Conservation (phyloP, 2,113 vertebrate genomes). For the Sminthopsis crassicaudata region DNA sequence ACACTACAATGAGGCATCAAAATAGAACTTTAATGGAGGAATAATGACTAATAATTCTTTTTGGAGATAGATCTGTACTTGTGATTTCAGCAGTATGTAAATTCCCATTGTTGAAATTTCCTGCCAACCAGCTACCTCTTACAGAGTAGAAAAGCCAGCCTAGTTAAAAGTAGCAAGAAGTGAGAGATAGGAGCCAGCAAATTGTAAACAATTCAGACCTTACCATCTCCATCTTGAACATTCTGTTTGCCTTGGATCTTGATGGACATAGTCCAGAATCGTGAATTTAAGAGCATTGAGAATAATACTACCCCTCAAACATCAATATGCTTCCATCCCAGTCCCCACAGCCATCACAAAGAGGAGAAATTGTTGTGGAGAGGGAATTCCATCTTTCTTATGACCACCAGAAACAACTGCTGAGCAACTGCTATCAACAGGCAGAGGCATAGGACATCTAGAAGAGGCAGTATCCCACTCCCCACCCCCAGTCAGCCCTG, state of each 20-base stretch:
- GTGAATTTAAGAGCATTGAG: background rate
- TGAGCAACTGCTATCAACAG: background rate
- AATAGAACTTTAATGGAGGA: background rate
- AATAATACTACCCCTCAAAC: background rate
- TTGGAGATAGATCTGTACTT: background rate
- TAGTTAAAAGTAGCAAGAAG: background rate
- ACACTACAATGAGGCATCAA: background rate
- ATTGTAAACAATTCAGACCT: background rate
- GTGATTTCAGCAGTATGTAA: background rate
- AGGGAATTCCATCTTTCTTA: background rate
- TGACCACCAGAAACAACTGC: background rate
- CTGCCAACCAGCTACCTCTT: background rate
- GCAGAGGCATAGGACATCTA: background rate
- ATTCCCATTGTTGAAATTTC: background rate
- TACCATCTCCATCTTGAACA: background rate
- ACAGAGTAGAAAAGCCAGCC: background rate
- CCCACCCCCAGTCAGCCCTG: background rate
- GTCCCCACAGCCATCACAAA: background rate
- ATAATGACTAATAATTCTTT: background rate
- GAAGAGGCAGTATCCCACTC: background rate
- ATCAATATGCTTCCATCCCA: background rate
- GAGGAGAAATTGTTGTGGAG: background rate
- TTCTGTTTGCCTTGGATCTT: background rate
- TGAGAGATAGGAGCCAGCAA: background rate
- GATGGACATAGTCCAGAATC: background rate